These are phyloP conservation scores for Hoplostethus mediterraneus DNA, from an alignment of 2,797 vertebrate species.

Conservation along the genomic window DNA sequence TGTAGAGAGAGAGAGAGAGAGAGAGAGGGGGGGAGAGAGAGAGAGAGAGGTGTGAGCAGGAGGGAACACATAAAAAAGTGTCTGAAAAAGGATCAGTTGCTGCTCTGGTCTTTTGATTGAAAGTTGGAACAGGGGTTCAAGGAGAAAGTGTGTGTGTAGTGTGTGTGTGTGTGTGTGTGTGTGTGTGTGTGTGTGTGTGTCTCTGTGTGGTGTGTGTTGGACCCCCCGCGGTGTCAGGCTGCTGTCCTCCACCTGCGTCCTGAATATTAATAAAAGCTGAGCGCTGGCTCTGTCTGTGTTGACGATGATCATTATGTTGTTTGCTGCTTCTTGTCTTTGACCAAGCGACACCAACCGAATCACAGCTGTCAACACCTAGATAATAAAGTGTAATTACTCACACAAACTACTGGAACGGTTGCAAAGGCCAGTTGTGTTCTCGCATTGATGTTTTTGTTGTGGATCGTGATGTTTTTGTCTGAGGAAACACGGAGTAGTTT, in stretches of 20 bases:
- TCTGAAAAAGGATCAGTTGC: conserved; percentile 10
- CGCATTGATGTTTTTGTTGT: too few species aligned
- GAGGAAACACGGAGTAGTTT: too few species aligned
- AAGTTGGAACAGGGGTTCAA: conserved; percentile 40
- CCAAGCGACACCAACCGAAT: not conserved
- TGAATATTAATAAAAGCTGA: conserved; percentile 64
- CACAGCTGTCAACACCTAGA: not conserved
- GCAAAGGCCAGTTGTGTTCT: not conserved
- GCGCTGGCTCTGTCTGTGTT: conserved; percentile 33
- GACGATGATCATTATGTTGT: conserved; percentile 25
- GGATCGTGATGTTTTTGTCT: too few species aligned
- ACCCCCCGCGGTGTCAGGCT: conserved; percentile 49
- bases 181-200: not conserved
- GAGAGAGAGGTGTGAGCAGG: not conserved
- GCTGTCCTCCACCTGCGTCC: conserved; percentile 64
- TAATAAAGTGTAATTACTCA: not conserved
- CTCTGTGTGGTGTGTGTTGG: conserved; percentile 16
- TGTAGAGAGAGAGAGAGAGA: too few species aligned
- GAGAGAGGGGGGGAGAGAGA: not conserved
- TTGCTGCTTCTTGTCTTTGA: conserved; percentile 20
- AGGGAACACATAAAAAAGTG: not conserved
- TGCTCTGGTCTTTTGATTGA: conserved; percentile 38
- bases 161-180: not conserved
- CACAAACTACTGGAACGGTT: not conserved
- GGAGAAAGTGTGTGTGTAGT: conserved; percentile 24